Evolutionary conservation across 2,797 vertebrate species (phyloP).

Genomic region (Schizopygopsis pylzovi): DNA sequence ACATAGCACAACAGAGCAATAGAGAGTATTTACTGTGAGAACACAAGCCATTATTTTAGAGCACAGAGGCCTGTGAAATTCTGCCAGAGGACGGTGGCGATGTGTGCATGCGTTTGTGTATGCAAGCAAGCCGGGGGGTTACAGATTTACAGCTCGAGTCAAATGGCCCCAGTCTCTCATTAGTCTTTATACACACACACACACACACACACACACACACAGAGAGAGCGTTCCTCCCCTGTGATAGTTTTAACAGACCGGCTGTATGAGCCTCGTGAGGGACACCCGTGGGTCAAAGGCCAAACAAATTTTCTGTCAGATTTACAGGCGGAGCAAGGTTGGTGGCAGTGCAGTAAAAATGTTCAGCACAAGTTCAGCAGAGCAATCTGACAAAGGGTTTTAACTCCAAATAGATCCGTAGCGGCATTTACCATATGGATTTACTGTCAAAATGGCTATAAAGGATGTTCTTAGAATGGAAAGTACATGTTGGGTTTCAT

Average conservation of each 20-base stretch:
- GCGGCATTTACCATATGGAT: slow-evolving; percentile 40
- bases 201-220: slow-evolving; percentile 16
- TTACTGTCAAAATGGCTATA: slow-evolving; percentile 34
- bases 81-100: slow-evolving; percentile 64
- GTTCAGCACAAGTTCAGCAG: slow-evolving; percentile 64
- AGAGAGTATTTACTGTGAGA: slow-evolving; percentile 68
- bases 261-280: slow-evolving; percentile 69
- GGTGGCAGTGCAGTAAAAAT: slow-evolving; percentile 74
- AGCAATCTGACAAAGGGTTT: slow-evolving; percentile 26
- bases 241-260: slow-evolving; percentile 80
- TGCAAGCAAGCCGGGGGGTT: slow-evolving; percentile 45
- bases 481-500: background rate
- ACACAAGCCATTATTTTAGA: slow-evolving; percentile 67
- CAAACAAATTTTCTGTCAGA: slow-evolving; percentile 89
- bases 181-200: slow-evolving; percentile 63
- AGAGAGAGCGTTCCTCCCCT: slow-evolving; percentile 51
- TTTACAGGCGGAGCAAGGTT: slow-evolving; percentile 80
- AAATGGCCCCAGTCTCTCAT: slow-evolving; percentile 70
- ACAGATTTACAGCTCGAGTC: slow-evolving; percentile 68
- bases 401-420: slow-evolving; percentile 37
- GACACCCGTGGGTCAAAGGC: slow-evolving; percentile 80
- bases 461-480: slow-evolving; percentile 20
- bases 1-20: slow-evolving; percentile 68
- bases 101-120: slow-evolving; percentile 46
- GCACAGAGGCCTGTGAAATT: slow-evolving; percentile 70